Evolutionary conservation across 2,797 vertebrate genomes (phyloP), one percentile per base, ranked within the genome.

Genomic region (Tragelaphus oryx): DNA sequence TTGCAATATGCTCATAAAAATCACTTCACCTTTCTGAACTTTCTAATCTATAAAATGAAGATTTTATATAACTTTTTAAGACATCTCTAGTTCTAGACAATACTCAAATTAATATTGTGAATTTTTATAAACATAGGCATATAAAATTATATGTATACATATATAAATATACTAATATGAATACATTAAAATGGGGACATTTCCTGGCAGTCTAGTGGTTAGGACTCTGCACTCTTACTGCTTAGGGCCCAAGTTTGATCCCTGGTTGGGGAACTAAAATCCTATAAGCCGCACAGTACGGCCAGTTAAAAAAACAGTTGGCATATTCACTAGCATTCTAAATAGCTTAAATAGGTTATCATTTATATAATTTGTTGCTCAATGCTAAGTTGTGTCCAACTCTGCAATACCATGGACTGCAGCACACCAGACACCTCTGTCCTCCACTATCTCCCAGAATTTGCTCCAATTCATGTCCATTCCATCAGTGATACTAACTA

Each of bases 21-120:
- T 91, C 44, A 94, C 22, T 86, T 60, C 59, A 55, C 16, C 28
- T 88, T 41, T 81, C 71, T 91, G 18, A 91, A 52, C 28, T 95
- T 93, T 92, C 85, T 92, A 60, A 89, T 75, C 37, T 91, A 94
- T 57, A 46, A 94, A 93, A 71, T 60, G 14, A 78, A 78, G 28
- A 79, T 10, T 37, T 55, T 84, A 48, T 48, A 92, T 89, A 84
- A 84, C 60, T 41, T 82, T 60, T 89, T 22, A 94, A 74, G 30
- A 75, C 55, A 86, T 71, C 90, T 93, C 54, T 18, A 93, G 24
- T 59, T 87, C 26, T 71, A 87, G 78, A 57, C 5, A 5, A 91
- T 16, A 54, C 44, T 11, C 41, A 93, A 96, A 96, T 65, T 79
- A 88, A 75, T 76, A 92, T 86, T 78, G 33, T 89, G 22, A 33